Evolutionary conservation across 2,797 vertebrate species (phyloP), one percentile per base, ranked within the genome.

Genomic region (Propithecus perrieri): DNA sequence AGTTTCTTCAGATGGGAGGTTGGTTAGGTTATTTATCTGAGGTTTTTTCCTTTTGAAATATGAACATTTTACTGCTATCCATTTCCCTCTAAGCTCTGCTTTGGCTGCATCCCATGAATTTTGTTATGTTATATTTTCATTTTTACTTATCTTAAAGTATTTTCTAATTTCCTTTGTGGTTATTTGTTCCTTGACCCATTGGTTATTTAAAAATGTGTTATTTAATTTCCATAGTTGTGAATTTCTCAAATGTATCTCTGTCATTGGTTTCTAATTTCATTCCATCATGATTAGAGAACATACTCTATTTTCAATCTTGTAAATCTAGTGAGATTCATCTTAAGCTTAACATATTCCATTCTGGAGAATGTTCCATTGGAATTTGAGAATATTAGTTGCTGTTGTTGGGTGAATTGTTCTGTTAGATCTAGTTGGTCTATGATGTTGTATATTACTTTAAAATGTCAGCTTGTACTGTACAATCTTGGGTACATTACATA

Each of bases 271-370:
- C 7, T 72, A 57, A 85, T 88, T 93, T 96, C 11, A 78, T 83
- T 63, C 33, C 30, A 43, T 20, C 59, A 11, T 93, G 6, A 9
- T 76, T 89, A 28, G 61, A 78, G 57, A 92, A 69, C 8, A 59
- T 63, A 50, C 24, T 79, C 53, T 93, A 41, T 65, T 95, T 97
- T 85, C 30, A 89, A 30, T 89, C 35, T 89, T 81, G 7, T 89
- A 83, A 74, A 65, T 59, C 89, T 91, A 91, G 18, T 75, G 28
- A 89, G 35, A 33, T 13, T 96, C 24, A 46, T 92, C 94, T 85
- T 86, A 41, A 46, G 50, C 20, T 93, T 94, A 88, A 33, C 4
- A 57, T 88, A 55, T 33, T 79, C 24, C 75, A 8, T 84, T 65
- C 28, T 74, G 14, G n/a, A 80, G 65, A 85, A 50, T 55, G 48